phyloP scores from a whole-genome alignment of 2,888 invertebrate genomes.

The Lamellibrachia columna region DNA sequence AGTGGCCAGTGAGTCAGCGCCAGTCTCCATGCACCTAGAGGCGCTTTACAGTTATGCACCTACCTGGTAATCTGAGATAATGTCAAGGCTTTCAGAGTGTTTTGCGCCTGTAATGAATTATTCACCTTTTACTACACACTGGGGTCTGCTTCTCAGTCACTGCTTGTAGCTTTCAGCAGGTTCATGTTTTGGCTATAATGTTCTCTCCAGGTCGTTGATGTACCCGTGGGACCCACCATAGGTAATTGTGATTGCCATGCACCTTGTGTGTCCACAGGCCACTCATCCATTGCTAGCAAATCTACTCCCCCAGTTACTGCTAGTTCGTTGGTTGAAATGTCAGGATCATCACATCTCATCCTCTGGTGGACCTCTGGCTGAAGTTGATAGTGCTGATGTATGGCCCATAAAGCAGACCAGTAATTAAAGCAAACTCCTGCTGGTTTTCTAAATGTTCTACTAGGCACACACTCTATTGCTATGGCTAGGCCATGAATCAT shows the following conservation, averaged over 20 bases:
- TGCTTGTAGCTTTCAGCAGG: not conserved
- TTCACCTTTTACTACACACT: not conserved
- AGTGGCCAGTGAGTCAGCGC: not conserved
- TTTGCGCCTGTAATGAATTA: not conserved
- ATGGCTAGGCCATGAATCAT: not conserved
- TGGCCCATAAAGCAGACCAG: not conserved
- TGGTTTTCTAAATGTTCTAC: not conserved
- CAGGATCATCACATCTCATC: not conserved
- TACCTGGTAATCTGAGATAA: slow-evolving; percentile 10
- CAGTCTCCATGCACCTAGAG: not conserved
- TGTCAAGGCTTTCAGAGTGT: slow-evolving; percentile 10
- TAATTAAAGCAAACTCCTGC: slow-evolving; percentile 5
- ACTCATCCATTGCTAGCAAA: not conserved
- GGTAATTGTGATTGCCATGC: not conserved
- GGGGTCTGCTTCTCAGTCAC: not conserved
- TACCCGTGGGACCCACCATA: not conserved
- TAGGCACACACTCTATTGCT: not conserved
- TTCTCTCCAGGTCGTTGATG: not conserved
- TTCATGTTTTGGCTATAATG: not conserved
- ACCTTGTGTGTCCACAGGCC: not conserved
- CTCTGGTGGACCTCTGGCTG: not conserved
- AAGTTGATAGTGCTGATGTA: slow-evolving; percentile 11
- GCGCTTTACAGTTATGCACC: not conserved
- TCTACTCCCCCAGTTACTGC: not conserved
- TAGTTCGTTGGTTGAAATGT: not conserved